Evolutionary conservation across 2,113 vertebrate genomes (phyloP).

Genomic region (Misgurnus anguillicaudatus): DNA sequence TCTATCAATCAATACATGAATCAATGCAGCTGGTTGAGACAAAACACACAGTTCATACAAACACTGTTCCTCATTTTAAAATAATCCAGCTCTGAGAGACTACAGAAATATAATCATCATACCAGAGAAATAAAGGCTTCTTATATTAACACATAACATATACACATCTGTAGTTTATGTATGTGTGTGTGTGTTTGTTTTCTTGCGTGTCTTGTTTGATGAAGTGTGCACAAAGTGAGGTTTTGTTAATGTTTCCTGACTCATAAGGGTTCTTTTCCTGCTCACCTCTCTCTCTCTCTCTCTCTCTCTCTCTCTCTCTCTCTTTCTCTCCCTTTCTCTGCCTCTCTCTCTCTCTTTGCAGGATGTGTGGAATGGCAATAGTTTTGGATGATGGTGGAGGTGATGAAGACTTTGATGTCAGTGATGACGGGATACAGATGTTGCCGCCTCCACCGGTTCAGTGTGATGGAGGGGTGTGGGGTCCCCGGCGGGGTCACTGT

Average conservation of each 20-base stretch:
- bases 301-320: neutral
- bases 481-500: conserved; percentile 73
- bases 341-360: conserved; percentile 42
- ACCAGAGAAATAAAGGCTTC: too few species aligned
- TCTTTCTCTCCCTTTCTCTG: too few species aligned
- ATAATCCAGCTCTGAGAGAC: too few species aligned
- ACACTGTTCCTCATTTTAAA: too few species aligned
- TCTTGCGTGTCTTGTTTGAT: too few species aligned
- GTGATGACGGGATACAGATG: conserved; percentile 73
- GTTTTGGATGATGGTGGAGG: conserved; percentile 67
- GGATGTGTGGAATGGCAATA: conserved; percentile 74
- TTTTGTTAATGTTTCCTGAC: neutral
- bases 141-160: too few species aligned
- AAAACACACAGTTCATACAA: neutral
- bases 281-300: neutral
- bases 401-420: conserved; percentile 66
- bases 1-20: neutral
- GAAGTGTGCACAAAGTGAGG: too few species aligned
- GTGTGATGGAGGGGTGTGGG: conserved; percentile 65
- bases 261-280: too few species aligned
- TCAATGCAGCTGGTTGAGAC: neutral
- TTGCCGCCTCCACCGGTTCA: conserved; percentile 73
- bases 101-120: too few species aligned
- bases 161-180: too few species aligned
- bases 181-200: too few species aligned